Evolutionary conservation across 2,113 vertebrate species (phyloP), one percentile per base, ranked within the genome.

Genomic region (Zootoca vivipara): DNA sequence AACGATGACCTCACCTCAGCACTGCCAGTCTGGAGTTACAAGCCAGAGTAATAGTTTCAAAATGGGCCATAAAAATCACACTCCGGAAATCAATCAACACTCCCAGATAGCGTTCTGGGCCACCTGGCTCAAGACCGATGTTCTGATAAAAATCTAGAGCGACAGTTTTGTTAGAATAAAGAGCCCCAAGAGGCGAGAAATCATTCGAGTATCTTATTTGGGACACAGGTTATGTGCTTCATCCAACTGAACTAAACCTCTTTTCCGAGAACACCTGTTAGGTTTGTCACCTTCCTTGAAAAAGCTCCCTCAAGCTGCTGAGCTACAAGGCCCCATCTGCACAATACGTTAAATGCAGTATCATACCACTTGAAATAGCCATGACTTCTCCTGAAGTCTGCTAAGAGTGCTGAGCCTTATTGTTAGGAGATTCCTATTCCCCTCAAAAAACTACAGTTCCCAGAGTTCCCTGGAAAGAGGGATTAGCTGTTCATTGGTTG

Each of bases 141-240:
- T 91, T 86, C 91, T 72, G 85, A 93, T 90, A 92, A 93, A 89
- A 81, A 81, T 91, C 79, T 88, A 93, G 91, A 87, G 72, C 38
- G 40, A 67, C 35, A 28, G 58, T 58, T 75, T 42, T 65, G 87
- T 93, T 78, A 91, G 83, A 26, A 3, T 73, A 72, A 89, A 91
- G 91, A 90, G 15, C 77, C 77, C 77, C 20, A 2, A 83, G 92
- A 89, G 75, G 67, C 83, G 88, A 82, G 81, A 91, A 94, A 92
- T 65, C 74, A 81, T 86, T 90, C 85, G 26, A 87, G 89, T 90
- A 90, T 84, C 62, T 88, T 91, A 85, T 91, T 77, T 73, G 73
- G 89, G 85, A 92, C 80, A 92, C 73, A 92, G 90, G 92, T 70
- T 52, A 82, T 22, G 30, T 24, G 70, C 35, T 82, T 64, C 85